Conservation (phyloP, 2,888 invertebrate genomes). For the Andrena hattorfiana region DNA sequence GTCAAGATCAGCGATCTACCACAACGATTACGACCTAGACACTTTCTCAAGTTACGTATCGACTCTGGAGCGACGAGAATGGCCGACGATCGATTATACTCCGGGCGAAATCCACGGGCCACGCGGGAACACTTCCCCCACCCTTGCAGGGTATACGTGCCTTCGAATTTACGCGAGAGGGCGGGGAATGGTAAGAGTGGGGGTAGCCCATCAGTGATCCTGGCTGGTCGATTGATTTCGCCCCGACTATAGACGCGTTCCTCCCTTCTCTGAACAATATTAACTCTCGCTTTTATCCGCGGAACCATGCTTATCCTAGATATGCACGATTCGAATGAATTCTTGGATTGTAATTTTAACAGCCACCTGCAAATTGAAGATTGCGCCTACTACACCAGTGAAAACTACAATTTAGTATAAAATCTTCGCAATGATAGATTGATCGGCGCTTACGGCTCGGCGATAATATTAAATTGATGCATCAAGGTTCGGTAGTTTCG, state of each 20-base stretch:
- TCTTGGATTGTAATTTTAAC: not conserved
- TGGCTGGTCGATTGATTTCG: not conserved
- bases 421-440: not conserved
- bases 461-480: not conserved
- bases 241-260: not conserved
- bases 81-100: not conserved
- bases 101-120: not conserved
- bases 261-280: not conserved
- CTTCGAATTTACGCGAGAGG: too few species aligned
- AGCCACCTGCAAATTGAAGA: not conserved
- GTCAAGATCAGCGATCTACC: slow-evolving; percentile 52
- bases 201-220: not conserved
- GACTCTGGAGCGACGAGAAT: slow-evolving; percentile 45
- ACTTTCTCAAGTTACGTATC: slow-evolving; percentile 52
- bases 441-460: not conserved
- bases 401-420: not conserved
- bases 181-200: not conserved
- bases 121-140: not conserved
- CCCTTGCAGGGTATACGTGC: not conserved
- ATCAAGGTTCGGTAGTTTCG: not conserved
- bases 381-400: not conserved
- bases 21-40: slow-evolving; percentile 53
- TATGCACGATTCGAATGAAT: slow-evolving; percentile 31
- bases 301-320: slow-evolving; percentile 1
- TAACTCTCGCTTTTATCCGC: not conserved